Evolutionary conservation across 2,797 vertebrate species (phyloP), one percentile per base, ranked within the genome.

Genomic region (Parauchenoglanis punctatus): DNA sequence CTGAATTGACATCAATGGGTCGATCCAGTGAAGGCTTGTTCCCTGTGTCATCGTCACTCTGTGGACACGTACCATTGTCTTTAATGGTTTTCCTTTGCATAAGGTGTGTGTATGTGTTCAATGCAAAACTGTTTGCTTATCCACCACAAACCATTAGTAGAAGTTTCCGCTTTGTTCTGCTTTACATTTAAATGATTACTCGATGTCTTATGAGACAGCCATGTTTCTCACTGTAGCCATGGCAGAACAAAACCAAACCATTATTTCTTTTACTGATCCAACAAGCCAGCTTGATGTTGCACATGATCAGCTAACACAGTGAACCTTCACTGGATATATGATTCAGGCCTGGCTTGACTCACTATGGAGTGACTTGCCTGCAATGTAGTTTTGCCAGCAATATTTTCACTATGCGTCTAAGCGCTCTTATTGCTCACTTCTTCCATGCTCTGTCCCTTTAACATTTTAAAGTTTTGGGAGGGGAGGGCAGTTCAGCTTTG

Each of bases 401-500:
- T 92, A 94, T 91, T 95, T 91, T 93, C 89, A 93, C 78, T 93
- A 91, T 92, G 40, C 35, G 81, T 87, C 84, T 76, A 59, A 73
- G 61, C 10, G 20, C 40, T 81, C 87, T 88, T 86, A 72, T 78
- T 85, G 91, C 91, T 94, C 94, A 95, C 90, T 94, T 93, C 23
- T 95, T 95, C 95, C 94, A 92, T 92, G 93, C 86, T 92, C 94
- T 94, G 94, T 95, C 91, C 92, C 94, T 92, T 93, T 86, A 91
- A 96, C 94, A 88, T 91, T 88, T 83, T 89, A 73, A 87, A 92
- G 91, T 93, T 89, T 94, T 94, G 86, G 91, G 88, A 88, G 90
- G 90, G 91, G 95, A 95, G 93, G 94, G 93, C 93, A 94, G 91
- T 95, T 94, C 92, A 95, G 93, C 92, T 92, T 94, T 92, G 92